Percentiles rank a stretch among this genome's conserved stretches.
Evolutionary conservation across 2,113 vertebrate genomes (phyloP).

Genomic region (Sebastes schlegelii): DNA sequence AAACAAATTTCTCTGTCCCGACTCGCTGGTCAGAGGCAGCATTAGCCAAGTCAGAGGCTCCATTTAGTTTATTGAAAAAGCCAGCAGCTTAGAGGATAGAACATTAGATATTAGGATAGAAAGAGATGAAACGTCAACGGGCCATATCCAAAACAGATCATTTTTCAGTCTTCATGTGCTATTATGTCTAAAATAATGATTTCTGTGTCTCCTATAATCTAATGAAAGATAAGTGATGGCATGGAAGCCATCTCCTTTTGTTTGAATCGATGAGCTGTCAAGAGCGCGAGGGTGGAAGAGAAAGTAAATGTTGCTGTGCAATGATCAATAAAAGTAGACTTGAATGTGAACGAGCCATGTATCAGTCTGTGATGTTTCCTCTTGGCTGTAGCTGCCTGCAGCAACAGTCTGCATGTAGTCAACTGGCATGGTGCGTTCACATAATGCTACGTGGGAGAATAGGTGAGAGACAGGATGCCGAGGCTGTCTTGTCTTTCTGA

Average conservation of each 20-base stretch:
- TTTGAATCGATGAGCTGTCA: conserved; percentile 73
- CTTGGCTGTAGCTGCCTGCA: background rate
- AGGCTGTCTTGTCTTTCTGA: conserved; percentile 23
- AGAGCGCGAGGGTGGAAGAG: conserved; percentile 45
- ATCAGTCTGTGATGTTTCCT: conserved; percentile 59
- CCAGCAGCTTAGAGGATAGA: conserved; percentile 51
- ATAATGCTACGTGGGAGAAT: conserved; percentile 29
- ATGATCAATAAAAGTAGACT: conserved; percentile 76
- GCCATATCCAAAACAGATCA: conserved; percentile 68
- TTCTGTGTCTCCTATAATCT: conserved; percentile 68
- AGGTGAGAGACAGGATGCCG: conserved; percentile 33
- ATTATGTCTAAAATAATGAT: conserved; percentile 74
- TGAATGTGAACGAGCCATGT: conserved; percentile 49
- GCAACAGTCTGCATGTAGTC: background rate
- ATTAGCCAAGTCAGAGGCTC: conserved; percentile 67
- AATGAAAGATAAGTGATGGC: conserved; percentile 72
- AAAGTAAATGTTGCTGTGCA: conserved; percentile 71
- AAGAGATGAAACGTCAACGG: conserved; percentile 69
- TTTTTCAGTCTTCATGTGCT: conserved; percentile 70
- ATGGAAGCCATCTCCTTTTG: conserved; percentile 61
- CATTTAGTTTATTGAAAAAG: conserved; percentile 74
- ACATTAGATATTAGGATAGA: conserved; percentile 58
- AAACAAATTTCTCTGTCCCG: conserved; percentile 70
- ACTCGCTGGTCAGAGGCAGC: conserved; percentile 73
- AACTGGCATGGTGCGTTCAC: background rate